These are phyloP conservation scores for Ametastegia equiseti DNA, from an alignment of 2,888 invertebrate species.

Conservation along the genomic window DNA sequence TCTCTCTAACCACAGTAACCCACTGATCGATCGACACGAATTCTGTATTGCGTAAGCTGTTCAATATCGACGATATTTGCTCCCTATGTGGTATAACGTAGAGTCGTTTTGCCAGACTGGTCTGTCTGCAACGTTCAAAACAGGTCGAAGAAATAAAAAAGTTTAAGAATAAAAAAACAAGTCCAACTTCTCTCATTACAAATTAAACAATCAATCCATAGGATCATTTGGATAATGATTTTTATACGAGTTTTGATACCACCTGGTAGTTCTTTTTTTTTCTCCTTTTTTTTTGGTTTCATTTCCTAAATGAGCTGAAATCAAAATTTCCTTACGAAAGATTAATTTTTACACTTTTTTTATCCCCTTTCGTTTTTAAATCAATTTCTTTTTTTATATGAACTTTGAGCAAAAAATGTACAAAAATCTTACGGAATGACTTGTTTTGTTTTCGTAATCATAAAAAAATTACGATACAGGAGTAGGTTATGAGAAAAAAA, in stretches of 20 bases:
- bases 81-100: neutral
- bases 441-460: no score
- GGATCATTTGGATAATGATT: neutral
- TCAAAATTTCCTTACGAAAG: neutral
- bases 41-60: slow-evolving; percentile 41
- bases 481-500: no score
- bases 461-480: no score
- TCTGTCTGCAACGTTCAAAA: neutral
- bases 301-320: neutral
- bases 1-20: slow-evolving; percentile 38
- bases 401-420: neutral
- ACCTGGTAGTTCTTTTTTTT: neutral
- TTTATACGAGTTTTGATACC: neutral
- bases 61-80: neutral
- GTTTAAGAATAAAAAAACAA: neutral
- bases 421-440: no score
- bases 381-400: neutral
- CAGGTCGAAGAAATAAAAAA: neutral
- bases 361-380: neutral
- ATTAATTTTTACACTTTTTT: neutral
- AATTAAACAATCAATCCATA: neutral
- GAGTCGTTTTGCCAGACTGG: neutral
- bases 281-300: neutral
- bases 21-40: slow-evolving; percentile 46
- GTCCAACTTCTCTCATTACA: neutral